These are phyloP conservation scores for Lasioglossum villosulum DNA, from an alignment of 2,888 invertebrate species.

Conservation along the genomic window DNA sequence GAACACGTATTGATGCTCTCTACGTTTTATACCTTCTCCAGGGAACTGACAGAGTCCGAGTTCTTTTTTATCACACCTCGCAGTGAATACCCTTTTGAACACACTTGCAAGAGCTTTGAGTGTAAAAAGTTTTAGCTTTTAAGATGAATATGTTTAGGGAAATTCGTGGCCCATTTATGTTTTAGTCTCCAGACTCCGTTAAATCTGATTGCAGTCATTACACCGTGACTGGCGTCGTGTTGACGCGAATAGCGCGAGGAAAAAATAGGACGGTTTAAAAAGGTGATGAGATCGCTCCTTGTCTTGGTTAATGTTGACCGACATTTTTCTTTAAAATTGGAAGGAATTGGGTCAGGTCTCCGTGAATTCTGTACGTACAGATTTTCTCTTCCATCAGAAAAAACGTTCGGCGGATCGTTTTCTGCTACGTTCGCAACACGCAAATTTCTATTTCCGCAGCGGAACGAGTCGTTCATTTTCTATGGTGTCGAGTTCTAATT, in stretches of 20 bases:
- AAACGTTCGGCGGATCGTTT: background rate
- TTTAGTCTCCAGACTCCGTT: background rate
- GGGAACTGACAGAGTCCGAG: background rate
- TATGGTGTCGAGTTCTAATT: background rate
- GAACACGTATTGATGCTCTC: no score
- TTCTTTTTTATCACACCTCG: background rate
- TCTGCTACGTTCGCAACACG: background rate
- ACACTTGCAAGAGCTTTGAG: background rate
- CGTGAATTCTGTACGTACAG: background rate
- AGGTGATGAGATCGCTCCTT: background rate
- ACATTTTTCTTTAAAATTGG: background rate
- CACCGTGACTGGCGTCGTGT: background rate
- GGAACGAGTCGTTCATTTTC: background rate
- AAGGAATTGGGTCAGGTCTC: background rate
- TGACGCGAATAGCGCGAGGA: background rate
- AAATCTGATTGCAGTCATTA: slow-evolving; percentile 4
- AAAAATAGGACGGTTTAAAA: slow-evolving; percentile 3
- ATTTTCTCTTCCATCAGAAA: background rate
- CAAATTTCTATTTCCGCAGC: background rate
- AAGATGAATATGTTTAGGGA: background rate
- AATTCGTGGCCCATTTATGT: background rate
- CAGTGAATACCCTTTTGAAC: background rate
- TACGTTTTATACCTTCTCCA: background rate
- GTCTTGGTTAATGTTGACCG: slow-evolving; percentile 1
- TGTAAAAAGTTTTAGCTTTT: background rate